A percentile compares a stretch with the other conserved stretches of the same genome.
These are phyloP conservation scores for Rhadina sibilatrix DNA, from an alignment of 2,113 vertebrate genomes.

Conservation along the genomic window DNA sequence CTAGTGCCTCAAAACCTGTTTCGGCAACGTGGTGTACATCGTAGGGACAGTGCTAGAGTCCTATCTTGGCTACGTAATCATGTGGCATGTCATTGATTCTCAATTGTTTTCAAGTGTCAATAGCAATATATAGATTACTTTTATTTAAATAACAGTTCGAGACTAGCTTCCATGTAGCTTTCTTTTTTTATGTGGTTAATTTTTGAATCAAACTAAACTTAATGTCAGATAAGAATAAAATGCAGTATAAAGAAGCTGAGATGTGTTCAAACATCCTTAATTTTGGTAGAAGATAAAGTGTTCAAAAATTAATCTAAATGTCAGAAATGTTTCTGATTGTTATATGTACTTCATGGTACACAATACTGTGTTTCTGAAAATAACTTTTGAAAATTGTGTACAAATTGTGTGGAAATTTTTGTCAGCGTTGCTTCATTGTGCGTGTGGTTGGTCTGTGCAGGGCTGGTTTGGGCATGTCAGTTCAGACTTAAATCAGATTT, in stretches of 20 bases:
- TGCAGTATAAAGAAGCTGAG: neutral
- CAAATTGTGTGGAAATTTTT: neutral
- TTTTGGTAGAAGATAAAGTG: neutral
- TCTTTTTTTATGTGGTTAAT: neutral
- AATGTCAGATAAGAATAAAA: neutral
- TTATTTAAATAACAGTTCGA: neutral
- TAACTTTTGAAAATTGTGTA: neutral
- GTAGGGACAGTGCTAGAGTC: neutral
- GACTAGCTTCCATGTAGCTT: neutral
- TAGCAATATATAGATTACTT: neutral
- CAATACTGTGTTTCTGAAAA: neutral
- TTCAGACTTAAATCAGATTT: neutral
- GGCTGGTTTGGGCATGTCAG: neutral
- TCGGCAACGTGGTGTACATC: neutral
- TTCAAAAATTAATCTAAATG: neutral
- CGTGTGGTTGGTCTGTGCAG: accelerated
- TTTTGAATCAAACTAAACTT: neutral
- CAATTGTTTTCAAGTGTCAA: neutral
- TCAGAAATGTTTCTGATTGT: neutral
- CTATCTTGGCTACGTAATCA: accelerated
- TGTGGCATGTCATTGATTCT: neutral
- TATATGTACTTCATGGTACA: neutral
- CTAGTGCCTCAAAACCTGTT: neutral
- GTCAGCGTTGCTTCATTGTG: neutral
- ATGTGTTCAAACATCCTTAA: neutral